Percentiles rank a stretch among this genome's conserved stretches.
These are phyloP conservation scores for Philonicus albiceps DNA, from an alignment of 2,888 invertebrate species.

Conservation along the genomic window DNA sequence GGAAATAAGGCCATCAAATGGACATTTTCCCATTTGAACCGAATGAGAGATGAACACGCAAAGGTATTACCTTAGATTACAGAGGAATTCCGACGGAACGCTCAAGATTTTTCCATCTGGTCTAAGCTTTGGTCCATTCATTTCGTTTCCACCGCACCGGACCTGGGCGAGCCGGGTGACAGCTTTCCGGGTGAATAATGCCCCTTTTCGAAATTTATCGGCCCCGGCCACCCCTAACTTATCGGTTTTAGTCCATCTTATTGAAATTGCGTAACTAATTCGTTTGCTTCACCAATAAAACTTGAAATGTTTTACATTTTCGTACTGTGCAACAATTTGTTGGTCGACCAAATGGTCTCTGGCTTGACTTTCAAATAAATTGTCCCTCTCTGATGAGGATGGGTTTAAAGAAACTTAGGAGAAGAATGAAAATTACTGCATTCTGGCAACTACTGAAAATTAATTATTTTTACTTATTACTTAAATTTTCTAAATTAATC, in stretches of 20 bases:
- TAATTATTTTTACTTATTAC: too few species aligned
- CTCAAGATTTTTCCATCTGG: conserved; percentile 40
- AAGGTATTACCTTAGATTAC: conserved; percentile 45
- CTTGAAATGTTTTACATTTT: background rate
- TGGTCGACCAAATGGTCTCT: background rate
- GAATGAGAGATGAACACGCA: conserved; percentile 49
- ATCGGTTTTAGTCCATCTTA: background rate
- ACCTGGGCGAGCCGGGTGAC: conserved; percentile 13
- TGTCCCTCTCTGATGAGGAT: background rate
- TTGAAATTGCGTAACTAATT: background rate
- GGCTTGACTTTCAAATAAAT: background rate
- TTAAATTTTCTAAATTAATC: too few species aligned
- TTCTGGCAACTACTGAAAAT: too few species aligned
- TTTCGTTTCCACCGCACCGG: background rate
- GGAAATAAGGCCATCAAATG: conserved; percentile 47
- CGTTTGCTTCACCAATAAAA: background rate
- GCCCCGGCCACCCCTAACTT: background rate
- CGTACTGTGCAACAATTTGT: background rate
- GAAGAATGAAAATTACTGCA: too few species aligned
- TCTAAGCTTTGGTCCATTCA: background rate
- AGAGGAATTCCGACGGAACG: conserved; percentile 32
- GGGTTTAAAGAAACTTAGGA: too few species aligned
- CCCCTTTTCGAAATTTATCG: conserved; percentile 27
- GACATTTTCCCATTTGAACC: conserved; percentile 46
- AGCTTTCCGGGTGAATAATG: conserved; percentile 39